Evolutionary conservation across 2,113 vertebrate species (phyloP).

Genomic region (Ctenodactylus gundi): DNA sequence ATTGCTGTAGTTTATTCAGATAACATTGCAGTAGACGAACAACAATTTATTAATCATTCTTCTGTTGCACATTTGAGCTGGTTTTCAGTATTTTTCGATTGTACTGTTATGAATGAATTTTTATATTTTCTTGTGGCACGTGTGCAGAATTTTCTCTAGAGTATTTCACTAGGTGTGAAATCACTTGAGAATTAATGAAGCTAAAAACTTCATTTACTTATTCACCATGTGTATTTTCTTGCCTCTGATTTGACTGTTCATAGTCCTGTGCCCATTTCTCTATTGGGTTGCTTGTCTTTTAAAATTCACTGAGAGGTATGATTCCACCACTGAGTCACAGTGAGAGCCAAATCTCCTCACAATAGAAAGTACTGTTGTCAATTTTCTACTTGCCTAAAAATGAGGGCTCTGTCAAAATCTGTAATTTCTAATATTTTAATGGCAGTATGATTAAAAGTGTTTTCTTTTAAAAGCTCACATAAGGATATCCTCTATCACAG

Average conservation of each 20-base stretch:
- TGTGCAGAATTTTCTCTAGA: background rate
- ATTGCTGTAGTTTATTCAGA: background rate
- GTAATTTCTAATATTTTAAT: slow-evolving; percentile 7
- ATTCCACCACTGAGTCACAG: background rate
- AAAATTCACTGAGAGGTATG: background rate
- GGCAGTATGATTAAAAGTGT: background rate
- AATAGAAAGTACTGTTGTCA: background rate
- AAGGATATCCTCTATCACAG: background rate
- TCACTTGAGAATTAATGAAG: background rate
- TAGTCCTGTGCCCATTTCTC: background rate
- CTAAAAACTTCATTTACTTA: background rate
- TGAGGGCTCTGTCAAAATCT: background rate
- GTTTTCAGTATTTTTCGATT: background rate
- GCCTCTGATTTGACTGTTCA: background rate
- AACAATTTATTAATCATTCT: background rate
- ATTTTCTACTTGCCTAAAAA: background rate
- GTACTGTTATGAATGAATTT: background rate
- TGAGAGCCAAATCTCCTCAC: background rate
- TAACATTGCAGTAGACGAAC: background rate
- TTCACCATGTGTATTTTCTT: slow-evolving; percentile 4
- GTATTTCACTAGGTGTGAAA: background rate
- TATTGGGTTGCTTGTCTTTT: background rate
- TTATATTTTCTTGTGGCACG: background rate
- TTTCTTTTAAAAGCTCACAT: background rate
- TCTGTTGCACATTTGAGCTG: background rate